These are phyloP conservation scores for Agonum fuliginosum DNA, from an alignment of 2,888 invertebrate genomes.

Conservation along the genomic window DNA sequence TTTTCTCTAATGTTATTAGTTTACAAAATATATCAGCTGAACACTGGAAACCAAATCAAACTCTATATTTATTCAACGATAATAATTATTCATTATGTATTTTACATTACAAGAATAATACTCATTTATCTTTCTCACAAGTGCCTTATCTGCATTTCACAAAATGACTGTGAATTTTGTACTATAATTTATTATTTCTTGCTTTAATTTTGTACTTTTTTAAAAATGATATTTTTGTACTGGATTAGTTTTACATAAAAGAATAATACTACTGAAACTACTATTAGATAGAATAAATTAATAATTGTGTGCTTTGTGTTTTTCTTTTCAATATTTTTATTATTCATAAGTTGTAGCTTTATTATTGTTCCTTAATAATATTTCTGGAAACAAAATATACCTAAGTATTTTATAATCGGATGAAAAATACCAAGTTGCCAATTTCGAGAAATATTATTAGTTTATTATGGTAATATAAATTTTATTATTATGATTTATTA, in stretches of 20 bases:
- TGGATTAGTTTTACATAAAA: background rate
- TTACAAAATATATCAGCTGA: no score
- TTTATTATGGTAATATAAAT: no score
- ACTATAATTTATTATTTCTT: conserved; percentile 16
- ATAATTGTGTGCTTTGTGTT: background rate
- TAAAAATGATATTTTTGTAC: background rate
- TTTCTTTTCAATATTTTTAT: background rate
- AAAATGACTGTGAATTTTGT: conserved; percentile 25
- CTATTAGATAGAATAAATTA: no score
- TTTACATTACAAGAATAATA: conserved; percentile 34
- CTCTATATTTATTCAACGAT: conserved; percentile 22
- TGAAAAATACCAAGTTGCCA: no score
- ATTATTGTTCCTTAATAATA: background rate
- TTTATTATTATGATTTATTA: no score
- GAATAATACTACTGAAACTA: background rate
- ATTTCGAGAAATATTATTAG: no score
- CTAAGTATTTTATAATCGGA: no score
- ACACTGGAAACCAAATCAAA: conserved; percentile 16
- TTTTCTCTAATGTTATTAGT: no score
- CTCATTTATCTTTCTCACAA: conserved; percentile 15
- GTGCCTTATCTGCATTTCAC: conserved; percentile 7
- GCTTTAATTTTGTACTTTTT: background rate
- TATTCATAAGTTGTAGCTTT: no score
- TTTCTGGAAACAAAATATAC: background rate
- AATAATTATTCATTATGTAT: background rate